Base-by-base conservation (phyloP, 1,140 invertebrate genomes). In the Zaprionus tsacasi region DNA sequence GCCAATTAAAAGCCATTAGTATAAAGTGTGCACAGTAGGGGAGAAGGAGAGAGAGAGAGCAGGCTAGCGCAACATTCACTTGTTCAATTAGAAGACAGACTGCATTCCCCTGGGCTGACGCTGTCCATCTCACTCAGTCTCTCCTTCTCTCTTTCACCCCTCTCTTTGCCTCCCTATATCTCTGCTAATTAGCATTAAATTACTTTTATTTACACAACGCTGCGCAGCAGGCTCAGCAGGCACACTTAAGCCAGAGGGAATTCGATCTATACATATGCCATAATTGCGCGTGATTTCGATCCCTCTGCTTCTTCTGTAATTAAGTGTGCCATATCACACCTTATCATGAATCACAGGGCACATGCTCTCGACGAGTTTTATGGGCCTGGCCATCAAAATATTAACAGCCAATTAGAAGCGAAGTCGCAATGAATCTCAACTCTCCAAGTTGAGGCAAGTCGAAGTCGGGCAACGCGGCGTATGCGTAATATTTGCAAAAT, bases 151-250 rank as follows among this genome's bases (percentile, higher is more conserved):
- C 13, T 6, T 13, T 43, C 2, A 3, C 6, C 40, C n/a, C n/a
- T 55, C 59, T 36, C 36, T 55, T 21, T 48, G 27, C 3, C 6
- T 40, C 38, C 5, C 36, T 40, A 0, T 15, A 50, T 30, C 35
- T 70, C 80, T 78, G 70, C 85, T 88, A 88, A 88, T 88, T 88
- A 88, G 81, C 85, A 88, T 88, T 80, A 79, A 85, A 88, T 88
- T 88, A 88, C 81, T 85, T 89, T 81, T 81, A 79, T 85, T 89
- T 70, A 81, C 85, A 81, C 69, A 56, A 38, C 81, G 89, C 60
- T 87, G 77, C 56, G 11, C 30, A 30, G 43, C 67, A 70, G 78
- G 69, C 78, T 65, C 83, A 82, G 68, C 4, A 30, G 27, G 27
- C 70, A 27, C 17, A 25, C 58, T 70, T 60, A 7, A 7, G 13